These are phyloP conservation scores for Podarcis cretensis DNA, from an alignment of 2,113 vertebrate species.

Conservation along the genomic window DNA sequence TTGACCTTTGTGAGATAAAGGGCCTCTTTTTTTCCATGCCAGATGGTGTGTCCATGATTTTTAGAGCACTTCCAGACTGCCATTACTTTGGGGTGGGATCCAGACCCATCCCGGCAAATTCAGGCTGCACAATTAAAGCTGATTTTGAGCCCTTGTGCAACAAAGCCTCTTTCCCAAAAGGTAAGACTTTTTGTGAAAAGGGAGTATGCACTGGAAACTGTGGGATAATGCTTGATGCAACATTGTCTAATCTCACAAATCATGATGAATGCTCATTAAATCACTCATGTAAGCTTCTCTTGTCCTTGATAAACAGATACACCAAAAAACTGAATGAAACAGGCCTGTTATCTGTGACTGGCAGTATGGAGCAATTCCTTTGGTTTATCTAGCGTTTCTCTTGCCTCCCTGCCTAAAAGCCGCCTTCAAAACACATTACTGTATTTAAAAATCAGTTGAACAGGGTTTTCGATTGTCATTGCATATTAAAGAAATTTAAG, in stretches of 20 bases:
- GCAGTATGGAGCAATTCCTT: background rate
- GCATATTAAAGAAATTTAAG: background rate
- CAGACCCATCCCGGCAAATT: too few species aligned
- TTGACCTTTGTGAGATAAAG: background rate
- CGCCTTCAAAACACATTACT: background rate
- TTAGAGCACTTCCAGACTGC: background rate
- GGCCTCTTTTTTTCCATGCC: background rate
- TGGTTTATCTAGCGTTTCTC: fast-evolving
- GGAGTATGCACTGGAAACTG: too few species aligned
- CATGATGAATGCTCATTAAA: too few species aligned
- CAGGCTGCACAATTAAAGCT: too few species aligned
- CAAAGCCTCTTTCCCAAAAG: too few species aligned
- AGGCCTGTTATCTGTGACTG: background rate
- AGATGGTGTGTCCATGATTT: background rate
- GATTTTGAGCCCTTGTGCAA: too few species aligned
- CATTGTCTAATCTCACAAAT: too few species aligned
- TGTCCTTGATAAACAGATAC: background rate
- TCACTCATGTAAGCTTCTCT: background rate
- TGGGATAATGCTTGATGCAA: too few species aligned
- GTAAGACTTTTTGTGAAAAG: too few species aligned
- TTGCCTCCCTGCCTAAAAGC: background rate
- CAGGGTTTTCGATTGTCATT: background rate
- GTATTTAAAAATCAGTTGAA: background rate
- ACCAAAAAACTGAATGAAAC: background rate
- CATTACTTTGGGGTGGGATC: too few species aligned